phyloP scores from a whole-genome alignment of 2,113 vertebrate genomes.

The Hydropotes inermis region DNA sequence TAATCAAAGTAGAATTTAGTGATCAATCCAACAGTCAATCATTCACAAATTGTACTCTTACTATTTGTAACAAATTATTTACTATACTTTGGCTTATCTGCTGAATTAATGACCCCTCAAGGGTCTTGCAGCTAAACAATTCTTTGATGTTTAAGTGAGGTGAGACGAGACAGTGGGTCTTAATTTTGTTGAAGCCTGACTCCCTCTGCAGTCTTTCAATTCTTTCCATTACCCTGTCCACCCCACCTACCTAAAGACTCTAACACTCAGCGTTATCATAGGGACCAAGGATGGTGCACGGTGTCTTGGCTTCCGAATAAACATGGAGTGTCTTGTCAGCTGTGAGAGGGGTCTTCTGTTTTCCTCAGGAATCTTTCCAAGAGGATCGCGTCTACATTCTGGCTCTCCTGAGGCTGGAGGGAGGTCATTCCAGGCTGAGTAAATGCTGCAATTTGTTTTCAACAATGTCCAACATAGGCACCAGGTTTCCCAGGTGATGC shows the following conservation, averaged over 20 bases:
- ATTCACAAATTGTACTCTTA: slow-evolving; percentile 4
- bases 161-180: slow-evolving; percentile 4
- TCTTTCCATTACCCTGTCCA: neutral
- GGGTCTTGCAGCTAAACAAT: neutral
- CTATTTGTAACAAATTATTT: neutral
- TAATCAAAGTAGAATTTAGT: neutral
- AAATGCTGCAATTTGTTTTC: neutral
- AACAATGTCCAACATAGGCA: neutral
- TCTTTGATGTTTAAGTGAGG: slow-evolving; percentile 1
- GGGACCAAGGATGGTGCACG: neutral
- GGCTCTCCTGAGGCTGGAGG: neutral
- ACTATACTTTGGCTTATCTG: neutral
- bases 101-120: neutral
- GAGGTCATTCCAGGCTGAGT: neutral
- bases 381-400: neutral
- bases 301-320: neutral
- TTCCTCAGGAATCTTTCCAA: neutral
- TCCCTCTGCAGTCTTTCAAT: neutral
- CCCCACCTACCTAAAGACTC: neutral
- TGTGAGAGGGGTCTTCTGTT: neutral
- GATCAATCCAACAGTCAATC: neutral
- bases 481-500: neutral
- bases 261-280: neutral
- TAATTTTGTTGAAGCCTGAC: neutral
- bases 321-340: neutral